Base-by-base conservation (phyloP, 1,140 invertebrate genomes). In the Musca vetustissima region DNA sequence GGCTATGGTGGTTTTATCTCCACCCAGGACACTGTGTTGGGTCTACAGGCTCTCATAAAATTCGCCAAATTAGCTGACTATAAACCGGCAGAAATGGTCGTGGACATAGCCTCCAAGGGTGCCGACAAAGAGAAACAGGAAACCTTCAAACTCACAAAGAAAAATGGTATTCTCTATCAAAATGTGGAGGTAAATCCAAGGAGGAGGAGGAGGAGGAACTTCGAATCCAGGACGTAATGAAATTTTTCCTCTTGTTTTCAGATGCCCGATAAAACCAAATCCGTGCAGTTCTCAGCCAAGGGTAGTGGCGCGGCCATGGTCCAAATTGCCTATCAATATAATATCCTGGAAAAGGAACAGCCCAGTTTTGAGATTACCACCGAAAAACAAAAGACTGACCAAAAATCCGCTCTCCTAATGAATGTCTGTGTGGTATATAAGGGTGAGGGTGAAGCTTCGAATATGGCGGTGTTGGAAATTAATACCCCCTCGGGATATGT, bases 391-490 rank as follows among this genome's bases (percentile, higher is more conserved):
- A 88, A 92, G 76, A 89, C 92, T 74, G 32, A 15, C 14, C 14
- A 25, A 4, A 24, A 24, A 17, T 28, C 55, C 9, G 24, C n/a
- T 32, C 83, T 95, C 21, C 88, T 91, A 73, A 77, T 95, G 7
- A 89, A 88, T 24, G 86, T 93, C 65, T 95, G 93, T 74, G 90
- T 88, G 66, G 75, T 77, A 36, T 81, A 73, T 22, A 73, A 73
- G 7, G 80, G 80, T 61, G 72, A 75, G 36, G 76, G 76, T 52
- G 73, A 75, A 55, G 71, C 74, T 1, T 92, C 91, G 73, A 95
- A 95, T 75, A 96, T 96, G 93, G 93, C 92, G 57, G 90, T 96
- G 13, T 89, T 96, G 87, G 93, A 95, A 84, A 89, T 96, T 0
- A 88, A 87, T 66, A 84, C 96, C 68, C 93, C 94, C 0, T 94